Percentiles rank a stretch among this genome's conserved stretches.
Conservation (phyloP, 2,888 invertebrate genomes). For the Harmothoe impar region DNA sequence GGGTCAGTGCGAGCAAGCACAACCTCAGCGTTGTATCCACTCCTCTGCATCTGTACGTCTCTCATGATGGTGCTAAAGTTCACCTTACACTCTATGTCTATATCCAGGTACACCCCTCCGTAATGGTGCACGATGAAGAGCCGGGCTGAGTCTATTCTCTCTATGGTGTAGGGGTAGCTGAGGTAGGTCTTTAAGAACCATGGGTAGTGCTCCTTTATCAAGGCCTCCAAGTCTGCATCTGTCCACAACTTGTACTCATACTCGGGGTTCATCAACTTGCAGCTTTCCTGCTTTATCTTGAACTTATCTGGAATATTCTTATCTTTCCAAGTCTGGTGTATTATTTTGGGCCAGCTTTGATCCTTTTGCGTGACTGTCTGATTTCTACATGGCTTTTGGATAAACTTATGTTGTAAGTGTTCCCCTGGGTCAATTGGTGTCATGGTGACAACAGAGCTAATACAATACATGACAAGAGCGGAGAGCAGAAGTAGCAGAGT, state of each 20-base stretch:
- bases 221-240: conserved; percentile 62
- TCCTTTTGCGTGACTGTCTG: too few relatives aligned
- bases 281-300: not conserved
- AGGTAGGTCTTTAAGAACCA: conserved; percentile 67
- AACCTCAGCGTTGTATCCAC: not conserved
- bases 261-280: conserved; percentile 50
- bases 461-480: too few relatives aligned
- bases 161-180: conserved; percentile 67
- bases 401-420: not conserved
- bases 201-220: conserved; percentile 67
- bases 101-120: conserved; percentile 70
- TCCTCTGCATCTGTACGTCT: not conserved
- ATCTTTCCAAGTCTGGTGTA: conserved; percentile 52
- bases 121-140: conserved; percentile 68
- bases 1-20: conserved; percentile 66
- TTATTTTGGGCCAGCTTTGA: conserved; percentile 16
- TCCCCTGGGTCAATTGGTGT: too few relatives aligned
- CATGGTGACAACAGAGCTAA: too few relatives aligned
- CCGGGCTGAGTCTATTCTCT: conserved; percentile 67
- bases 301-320: conserved; percentile 42
- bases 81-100: conserved; percentile 65
- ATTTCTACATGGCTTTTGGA: not conserved
- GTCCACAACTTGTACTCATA: conserved; percentile 68
- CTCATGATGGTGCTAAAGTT: not conserved
- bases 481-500: too few relatives aligned